Conservation (phyloP, 2,888 invertebrate species). For the Melanostoma mellinum region DNA sequence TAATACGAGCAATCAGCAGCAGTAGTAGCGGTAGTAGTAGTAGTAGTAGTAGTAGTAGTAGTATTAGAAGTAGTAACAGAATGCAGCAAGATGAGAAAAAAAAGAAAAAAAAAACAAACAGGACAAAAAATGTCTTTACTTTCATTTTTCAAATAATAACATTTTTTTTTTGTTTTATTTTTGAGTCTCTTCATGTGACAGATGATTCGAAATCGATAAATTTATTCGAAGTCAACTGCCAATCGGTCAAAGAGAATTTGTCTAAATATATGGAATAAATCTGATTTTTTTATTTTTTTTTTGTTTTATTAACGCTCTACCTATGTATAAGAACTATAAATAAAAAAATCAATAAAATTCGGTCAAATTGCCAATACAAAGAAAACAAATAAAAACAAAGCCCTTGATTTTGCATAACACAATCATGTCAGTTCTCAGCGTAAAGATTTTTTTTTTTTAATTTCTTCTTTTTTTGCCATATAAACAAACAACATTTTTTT, state of each 20-base stretch:
- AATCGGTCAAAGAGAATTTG: conserved; percentile 6
- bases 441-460: conserved; percentile 29
- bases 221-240: conserved; percentile 42
- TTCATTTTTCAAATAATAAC: conserved; percentile 53
- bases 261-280: conserved; percentile 3
- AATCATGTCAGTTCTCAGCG: conserved; percentile 44
- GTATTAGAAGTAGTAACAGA: conserved; percentile 69
- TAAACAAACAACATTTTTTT: conserved; percentile 60
- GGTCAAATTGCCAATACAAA: conserved; percentile 41
- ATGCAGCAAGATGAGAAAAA: conserved; percentile 72
- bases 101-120: conserved; percentile 43
- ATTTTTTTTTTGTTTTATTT: conserved; percentile 4
- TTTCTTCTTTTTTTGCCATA: conserved; percentile 56
- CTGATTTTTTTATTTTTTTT: conserved; percentile 7
- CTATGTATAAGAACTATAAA: conserved; percentile 24
- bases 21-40: conserved; percentile 54
- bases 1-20: conserved; percentile 72
- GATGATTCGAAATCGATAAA: conserved; percentile 19
- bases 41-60: conserved; percentile 61
- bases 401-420: conserved; percentile 64
- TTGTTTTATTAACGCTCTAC: conserved; percentile 20
- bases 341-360: conserved; percentile 41
- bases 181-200: conserved; percentile 39
- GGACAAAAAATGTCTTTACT: conserved; percentile 55
- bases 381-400: conserved; percentile 44